Percentiles rank a stretch among this genome's conserved stretches.
Conservation (phyloP, 2,113 vertebrate species). For the Atherinomorus stipes region DNA sequence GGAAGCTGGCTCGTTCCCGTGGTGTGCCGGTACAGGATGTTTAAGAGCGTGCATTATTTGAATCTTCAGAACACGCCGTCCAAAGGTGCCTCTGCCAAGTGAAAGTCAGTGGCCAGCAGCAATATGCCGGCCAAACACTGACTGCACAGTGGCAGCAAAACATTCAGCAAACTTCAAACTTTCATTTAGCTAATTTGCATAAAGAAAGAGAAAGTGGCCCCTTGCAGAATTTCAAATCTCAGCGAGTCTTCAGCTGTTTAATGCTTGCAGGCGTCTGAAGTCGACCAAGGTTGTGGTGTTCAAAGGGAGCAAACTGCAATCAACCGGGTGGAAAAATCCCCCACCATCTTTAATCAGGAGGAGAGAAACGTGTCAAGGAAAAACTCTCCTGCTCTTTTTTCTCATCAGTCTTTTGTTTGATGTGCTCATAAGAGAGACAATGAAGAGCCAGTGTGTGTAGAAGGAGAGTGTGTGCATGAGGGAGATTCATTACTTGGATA, state of each 20-base stretch:
- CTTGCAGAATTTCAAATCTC: conserved; percentile 14
- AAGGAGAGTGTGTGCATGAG: conserved; percentile 17
- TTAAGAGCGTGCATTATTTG: conserved; percentile 27
- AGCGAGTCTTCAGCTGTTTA: not conserved
- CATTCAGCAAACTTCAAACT: conserved; percentile 17
- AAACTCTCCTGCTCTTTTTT: conserved; percentile 19
- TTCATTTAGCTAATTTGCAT: conserved; percentile 36
- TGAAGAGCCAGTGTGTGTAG: conserved; percentile 10
- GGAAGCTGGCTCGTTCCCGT: conserved; percentile 16
- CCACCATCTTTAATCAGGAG: conserved; percentile 45
- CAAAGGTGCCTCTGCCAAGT: conserved; percentile 43
- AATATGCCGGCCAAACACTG: conserved; percentile 4
- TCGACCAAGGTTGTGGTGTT: conserved; percentile 38
- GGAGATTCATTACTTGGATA: conserved; percentile 64
- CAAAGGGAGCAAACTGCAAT: conserved; percentile 40
- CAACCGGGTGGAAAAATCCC: conserved; percentile 29
- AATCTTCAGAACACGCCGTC: conserved; percentile 34
- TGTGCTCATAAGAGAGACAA: conserved; percentile 56
- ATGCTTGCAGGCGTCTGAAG: not conserved
- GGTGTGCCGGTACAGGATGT: conserved; percentile 34
- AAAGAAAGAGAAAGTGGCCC: conserved; percentile 15
- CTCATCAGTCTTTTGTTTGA: conserved; percentile 55
- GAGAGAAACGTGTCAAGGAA: conserved; percentile 36
- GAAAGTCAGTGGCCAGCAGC: conserved; percentile 25
- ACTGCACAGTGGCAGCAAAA: conserved; percentile 7